phyloP scores from a whole-genome alignment of 2,113 vertebrate genomes.

The Passer montanus region DNA sequence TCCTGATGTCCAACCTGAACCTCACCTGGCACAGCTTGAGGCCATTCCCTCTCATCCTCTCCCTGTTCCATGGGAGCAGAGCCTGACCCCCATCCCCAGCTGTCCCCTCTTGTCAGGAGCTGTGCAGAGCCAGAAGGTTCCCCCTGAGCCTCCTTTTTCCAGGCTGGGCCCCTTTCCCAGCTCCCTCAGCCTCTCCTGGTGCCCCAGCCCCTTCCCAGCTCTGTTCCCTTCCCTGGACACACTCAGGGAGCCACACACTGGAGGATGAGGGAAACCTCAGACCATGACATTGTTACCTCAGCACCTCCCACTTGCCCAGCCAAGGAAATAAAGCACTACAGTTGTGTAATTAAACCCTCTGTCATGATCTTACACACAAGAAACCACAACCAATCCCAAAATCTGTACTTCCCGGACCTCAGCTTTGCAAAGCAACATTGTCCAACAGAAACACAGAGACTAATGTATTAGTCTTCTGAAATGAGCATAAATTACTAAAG shows the following conservation, averaged over 20 bases:
- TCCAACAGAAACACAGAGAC: neutral
- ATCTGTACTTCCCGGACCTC: neutral
- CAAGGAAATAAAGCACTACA: neutral
- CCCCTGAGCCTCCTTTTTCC: neutral
- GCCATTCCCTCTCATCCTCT: rapidly evolving
- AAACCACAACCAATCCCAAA: neutral
- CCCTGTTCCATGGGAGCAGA: neutral
- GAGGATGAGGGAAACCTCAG: neutral
- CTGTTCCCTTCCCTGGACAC: rapidly evolving
- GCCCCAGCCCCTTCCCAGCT: neutral
- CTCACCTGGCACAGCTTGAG: neutral
- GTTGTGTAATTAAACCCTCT: neutral
- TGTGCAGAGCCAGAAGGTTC: neutral
- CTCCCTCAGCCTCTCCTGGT: neutral
- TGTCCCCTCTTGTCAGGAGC: neutral
- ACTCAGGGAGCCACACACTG: neutral
- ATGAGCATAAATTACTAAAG: neutral
- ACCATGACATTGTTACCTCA: rapidly evolving
- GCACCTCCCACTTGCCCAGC: neutral
- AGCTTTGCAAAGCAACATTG: neutral
- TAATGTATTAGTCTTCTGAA: neutral
- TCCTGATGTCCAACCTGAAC: neutral
- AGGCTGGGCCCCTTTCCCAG: neutral
- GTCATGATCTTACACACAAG: rapidly evolving
- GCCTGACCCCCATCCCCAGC: rapidly evolving